phyloP scores from a whole-genome alignment of 2,888 invertebrate species.

The Myathropa florea region DNA sequence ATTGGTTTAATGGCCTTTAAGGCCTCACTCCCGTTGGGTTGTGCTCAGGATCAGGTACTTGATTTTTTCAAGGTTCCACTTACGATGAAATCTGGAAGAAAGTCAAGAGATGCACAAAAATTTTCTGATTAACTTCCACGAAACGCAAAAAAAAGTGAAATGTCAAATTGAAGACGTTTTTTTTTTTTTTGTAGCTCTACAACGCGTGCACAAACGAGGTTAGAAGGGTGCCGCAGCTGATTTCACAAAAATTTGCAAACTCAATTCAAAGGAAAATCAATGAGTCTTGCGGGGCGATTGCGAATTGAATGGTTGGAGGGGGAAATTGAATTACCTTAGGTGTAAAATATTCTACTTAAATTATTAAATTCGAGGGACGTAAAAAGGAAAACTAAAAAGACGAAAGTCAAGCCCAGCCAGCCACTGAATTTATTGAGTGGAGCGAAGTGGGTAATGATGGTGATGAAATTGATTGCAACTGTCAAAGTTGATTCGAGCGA shows the following conservation, averaged over 20 bases:
- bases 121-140: neutral
- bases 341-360: slow-evolving; percentile 64
- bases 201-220: slow-evolving; percentile 64
- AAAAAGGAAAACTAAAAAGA: slow-evolving; percentile 63
- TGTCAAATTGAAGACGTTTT: slow-evolving; percentile 5
- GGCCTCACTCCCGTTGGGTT: slow-evolving; percentile 60
- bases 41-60: slow-evolving; percentile 73
- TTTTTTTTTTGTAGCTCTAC: slow-evolving; percentile 31
- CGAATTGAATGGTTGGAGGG: neutral
- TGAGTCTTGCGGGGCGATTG: neutral
- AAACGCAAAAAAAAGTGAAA: slow-evolving; percentile 29
- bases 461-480: slow-evolving; percentile 12
- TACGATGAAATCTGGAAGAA: slow-evolving; percentile 71
- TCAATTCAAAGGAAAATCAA: neutral
- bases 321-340: slow-evolving; percentile 48
- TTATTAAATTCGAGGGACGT: slow-evolving; percentile 61
- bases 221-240: slow-evolving; percentile 18
- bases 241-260: slow-evolving; percentile 7
- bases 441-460: slow-evolving; percentile 45
- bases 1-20: slow-evolving; percentile 44
- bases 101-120: neutral
- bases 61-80: slow-evolving; percentile 68
- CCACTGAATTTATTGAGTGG: slow-evolving; percentile 50
- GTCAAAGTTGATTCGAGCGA: slow-evolving; percentile 1
- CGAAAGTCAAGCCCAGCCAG: slow-evolving; percentile 58